phyloP scores from a whole-genome alignment of 2,113 vertebrate genomes.

The Montifringilla adamsi region DNA sequence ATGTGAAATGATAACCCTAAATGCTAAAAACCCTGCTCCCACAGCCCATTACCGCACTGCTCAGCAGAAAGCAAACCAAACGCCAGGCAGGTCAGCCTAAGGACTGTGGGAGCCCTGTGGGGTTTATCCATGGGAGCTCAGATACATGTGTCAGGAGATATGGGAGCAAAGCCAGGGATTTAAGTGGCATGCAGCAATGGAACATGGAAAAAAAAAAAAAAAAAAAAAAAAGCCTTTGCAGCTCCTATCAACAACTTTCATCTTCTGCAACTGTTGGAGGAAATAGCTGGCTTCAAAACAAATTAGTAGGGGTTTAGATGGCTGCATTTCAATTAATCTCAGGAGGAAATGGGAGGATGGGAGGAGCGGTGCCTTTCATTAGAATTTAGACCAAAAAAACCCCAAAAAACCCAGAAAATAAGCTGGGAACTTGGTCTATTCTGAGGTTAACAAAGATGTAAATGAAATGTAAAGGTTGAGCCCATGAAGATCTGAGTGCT shows the following conservation, averaged over 20 bases:
- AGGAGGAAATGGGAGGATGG: slow-evolving; percentile 20
- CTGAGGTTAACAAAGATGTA: neutral
- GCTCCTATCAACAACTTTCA: slow-evolving; percentile 42
- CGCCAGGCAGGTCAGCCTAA: neutral
- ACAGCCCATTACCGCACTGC: neutral
- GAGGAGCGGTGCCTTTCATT: neutral
- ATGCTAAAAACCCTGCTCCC: neutral
- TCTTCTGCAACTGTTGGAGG: slow-evolving; percentile 40
- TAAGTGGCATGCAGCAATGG: neutral
- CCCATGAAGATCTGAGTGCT: neutral
- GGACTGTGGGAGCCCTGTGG: neutral
- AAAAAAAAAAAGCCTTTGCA: neutral
- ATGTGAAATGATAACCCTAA: neutral
- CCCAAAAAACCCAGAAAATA: neutral
- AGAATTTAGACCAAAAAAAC: neutral
- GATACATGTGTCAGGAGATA: neutral
- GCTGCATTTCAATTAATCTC: slow-evolving; percentile 47
- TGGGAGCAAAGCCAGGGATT: neutral
- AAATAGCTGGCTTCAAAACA: slow-evolving; percentile 56
- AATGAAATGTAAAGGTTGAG: neutral
- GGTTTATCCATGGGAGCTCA: neutral
- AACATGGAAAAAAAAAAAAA: neutral
- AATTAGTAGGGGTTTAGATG: slow-evolving; percentile 25
- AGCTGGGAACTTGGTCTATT: neutral
- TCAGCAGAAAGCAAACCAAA: neutral